Evolutionary conservation across 1,140 invertebrate species (phyloP), one percentile per base, ranked within the genome.

Genomic region (Trialeurodes vaporariorum): DNA sequence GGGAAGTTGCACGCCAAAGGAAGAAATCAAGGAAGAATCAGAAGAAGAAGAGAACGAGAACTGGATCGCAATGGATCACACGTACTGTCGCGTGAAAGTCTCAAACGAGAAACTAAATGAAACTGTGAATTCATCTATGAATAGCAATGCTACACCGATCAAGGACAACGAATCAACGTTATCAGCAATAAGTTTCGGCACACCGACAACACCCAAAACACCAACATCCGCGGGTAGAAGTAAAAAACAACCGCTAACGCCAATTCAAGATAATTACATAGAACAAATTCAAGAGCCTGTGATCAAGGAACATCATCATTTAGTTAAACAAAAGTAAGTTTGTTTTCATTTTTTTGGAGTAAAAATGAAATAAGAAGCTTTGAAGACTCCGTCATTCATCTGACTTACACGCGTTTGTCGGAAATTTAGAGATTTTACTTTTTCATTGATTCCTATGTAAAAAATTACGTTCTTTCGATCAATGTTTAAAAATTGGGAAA

Each of bases 171-270:
- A 49, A 17, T 49, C 34, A 17, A 49, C 34, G 5, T 9, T 49
- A 17, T 49, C 34, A 17, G 17, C 34, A 5, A 49, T 49, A 5
- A 49, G 5, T 49, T 5, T 49, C 5, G 34, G 34, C 5, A 49
- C 34, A 49, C 34, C 34, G 34, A 49, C 34, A 49, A 49, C 34
- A 9, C 34, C 34, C 5, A 49, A 49, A 49, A 49, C 34, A 9
- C 34, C 34, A 49, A 17, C 17, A 49, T 49, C 34, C 5, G 34
- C 34, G 34, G 34, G 34, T 17, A 49, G 34, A 49, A 61, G 66
- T 23, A 70, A 67, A 34, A 70, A 70, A 24, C 61, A 70, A 65
- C 69, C 69, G 1, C 62, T 70, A 34, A 70, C 58, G 61, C 69
- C 66, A 1, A 70, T 70, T 60, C 26, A 67, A 61, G 67, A 68